A percentile compares a stretch with the other conserved stretches of the same genome.
phyloP scores from a whole-genome alignment of 1,140 invertebrate genomes.

The Episyrphus balteatus region DNA sequence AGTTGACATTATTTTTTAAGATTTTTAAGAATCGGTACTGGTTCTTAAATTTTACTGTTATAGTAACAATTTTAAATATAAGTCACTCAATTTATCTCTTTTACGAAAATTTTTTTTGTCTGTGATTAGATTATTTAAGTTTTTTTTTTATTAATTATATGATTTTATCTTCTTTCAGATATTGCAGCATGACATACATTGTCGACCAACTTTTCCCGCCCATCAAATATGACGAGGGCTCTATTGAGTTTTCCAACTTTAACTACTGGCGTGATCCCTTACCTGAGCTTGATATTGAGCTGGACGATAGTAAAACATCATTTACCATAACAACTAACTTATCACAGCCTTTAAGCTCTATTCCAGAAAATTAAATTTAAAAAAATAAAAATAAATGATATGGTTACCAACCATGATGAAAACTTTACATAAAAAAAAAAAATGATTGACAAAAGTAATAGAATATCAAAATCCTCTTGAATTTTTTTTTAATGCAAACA shows the following conservation, averaged over 20 bases:
- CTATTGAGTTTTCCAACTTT: slow-evolving; percentile 78
- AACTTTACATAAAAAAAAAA: too few relatives aligned
- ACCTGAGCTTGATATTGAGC: slow-evolving; percentile 33
- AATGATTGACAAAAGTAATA: too few relatives aligned
- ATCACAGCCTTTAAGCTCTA: slow-evolving; percentile 21
- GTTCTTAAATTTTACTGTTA: too few relatives aligned
- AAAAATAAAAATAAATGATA: not conserved
- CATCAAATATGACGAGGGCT: slow-evolving; percentile 49
- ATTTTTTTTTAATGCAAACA: too few relatives aligned
- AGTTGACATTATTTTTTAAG: too few relatives aligned
- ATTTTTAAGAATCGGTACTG: too few relatives aligned
- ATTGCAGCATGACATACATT: slow-evolving; percentile 83
- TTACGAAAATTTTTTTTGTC: too few relatives aligned
- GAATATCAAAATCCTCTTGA: too few relatives aligned
- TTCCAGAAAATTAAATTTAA: slow-evolving; percentile 27
- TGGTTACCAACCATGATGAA: too few relatives aligned
- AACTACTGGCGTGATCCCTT: slow-evolving; percentile 87
- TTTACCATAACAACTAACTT: not conserved
- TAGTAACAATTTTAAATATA: too few relatives aligned
- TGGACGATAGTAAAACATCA: not conserved
- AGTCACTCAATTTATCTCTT: too few relatives aligned
- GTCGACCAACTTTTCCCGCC: slow-evolving; percentile 91
- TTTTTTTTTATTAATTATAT: not conserved
- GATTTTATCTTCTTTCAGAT: slow-evolving; percentile 48
- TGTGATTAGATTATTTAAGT: too few relatives aligned